Base-by-base conservation (phyloP, 2,113 vertebrate genomes). In the Myotis brandtii region DNA sequence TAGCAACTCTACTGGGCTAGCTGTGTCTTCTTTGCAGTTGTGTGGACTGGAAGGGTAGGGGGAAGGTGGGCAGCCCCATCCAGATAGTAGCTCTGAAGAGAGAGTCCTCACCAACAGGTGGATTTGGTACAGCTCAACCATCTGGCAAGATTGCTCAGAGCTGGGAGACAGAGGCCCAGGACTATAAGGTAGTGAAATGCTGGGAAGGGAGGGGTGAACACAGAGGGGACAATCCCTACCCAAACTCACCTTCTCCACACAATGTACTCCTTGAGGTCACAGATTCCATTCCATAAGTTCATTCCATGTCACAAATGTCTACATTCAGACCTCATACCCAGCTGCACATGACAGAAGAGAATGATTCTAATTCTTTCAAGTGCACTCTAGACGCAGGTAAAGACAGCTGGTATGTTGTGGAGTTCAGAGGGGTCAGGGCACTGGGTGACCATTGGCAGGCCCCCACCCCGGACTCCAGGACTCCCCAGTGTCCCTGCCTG, bases 221-320 rank as follows among this genome's bases (percentile, higher is more conserved):
- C 6, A 46, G 32, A 48, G 8, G 17, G 8, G 10, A 20, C 3
- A 3, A 84, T n/a, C 10, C n/a, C 86, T 34, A 59, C 40, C 37
- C 12, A 94, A 90, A 69, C 9, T 16, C 40, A 77, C 2, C 21
- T 37, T 69, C 0, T 37, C 37, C 3, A 2, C 48, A 89, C 70
- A 56, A 25, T 14, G 9, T 13, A 16, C 48, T 94, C 50, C 86
- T 48, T 50, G 87, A 70, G 40, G 50, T 40, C 13, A 23, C 32
- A 37, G 67, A 23, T 32, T 79, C 17, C 3, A 5, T 62, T 85
- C 69, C 72, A 79, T 1, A 48, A 70, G 62, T 56, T 79, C 70
- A 69, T 77, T 62, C 80, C 27, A 90, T n/a, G 11, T 50, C 50
- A 50, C 50, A 46, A 84, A 85, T 70, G 13, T 70, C 87, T n/a